Evolutionary conservation across 2,888 invertebrate species (phyloP).

Genomic region (Arctia plantaginis): DNA sequence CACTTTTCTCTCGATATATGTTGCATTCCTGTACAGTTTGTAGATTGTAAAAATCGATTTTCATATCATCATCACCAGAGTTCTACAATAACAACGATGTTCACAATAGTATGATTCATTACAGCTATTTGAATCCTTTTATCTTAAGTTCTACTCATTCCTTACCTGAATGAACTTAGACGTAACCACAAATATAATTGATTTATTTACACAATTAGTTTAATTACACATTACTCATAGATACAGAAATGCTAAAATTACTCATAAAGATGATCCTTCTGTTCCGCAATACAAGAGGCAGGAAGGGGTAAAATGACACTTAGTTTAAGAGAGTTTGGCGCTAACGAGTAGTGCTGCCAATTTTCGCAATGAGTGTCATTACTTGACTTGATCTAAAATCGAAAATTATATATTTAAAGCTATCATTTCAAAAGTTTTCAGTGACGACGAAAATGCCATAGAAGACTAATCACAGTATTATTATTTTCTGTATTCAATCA

Average conservation of each 20-base stretch:
- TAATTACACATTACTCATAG: conserved; percentile 11
- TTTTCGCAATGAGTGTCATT: neutral
- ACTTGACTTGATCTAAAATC: too few relatives aligned
- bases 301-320: neutral
- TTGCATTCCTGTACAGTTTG: neutral
- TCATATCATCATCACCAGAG: neutral
- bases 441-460: too few relatives aligned
- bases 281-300: neutral
- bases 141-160: conserved; percentile 1
- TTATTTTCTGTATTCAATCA: neutral
- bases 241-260: neutral
- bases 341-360: neutral
- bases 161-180: conserved; percentile 8
- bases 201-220: conserved; percentile 10
- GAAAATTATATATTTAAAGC: too few relatives aligned
- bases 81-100: conserved; percentile 5
- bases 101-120: conserved; percentile 9
- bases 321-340: neutral
- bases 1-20: neutral
- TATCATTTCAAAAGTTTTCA: too few relatives aligned
- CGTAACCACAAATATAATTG: conserved; percentile 7
- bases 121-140: neutral
- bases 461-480: neutral
- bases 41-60: neutral
- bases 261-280: neutral